These are phyloP conservation scores for Diploscapter pachys DNA, from an alignment of 1,140 invertebrate genomes.

Conservation along the genomic window DNA sequence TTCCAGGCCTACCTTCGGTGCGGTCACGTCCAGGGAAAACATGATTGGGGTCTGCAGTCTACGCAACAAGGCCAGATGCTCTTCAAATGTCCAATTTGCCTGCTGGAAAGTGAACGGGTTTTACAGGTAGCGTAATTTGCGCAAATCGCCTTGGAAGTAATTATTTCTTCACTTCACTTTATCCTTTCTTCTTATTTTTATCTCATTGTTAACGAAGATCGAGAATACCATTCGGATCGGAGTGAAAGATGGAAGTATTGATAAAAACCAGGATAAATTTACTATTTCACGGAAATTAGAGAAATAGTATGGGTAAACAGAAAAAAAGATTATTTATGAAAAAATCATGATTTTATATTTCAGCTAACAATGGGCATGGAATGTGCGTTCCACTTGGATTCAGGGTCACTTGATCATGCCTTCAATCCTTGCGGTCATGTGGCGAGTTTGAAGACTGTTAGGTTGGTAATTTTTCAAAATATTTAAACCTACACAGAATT, in stretches of 20 bases:
- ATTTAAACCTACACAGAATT: neutral
- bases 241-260: too few species aligned
- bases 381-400: conserved; percentile 89
- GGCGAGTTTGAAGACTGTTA: conserved; percentile 94
- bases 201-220: too few species aligned
- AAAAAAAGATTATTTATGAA: conserved; percentile 26
- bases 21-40: conserved; percentile 89
- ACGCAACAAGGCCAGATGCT: conserved; percentile 5
- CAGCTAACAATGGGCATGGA: conserved; percentile 90
- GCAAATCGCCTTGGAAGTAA: too few species aligned
- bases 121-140: conserved; percentile 31
- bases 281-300: too few species aligned
- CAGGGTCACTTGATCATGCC: conserved; percentile 78
- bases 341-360: conserved; percentile 48
- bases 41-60: conserved; percentile 73
- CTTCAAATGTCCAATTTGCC: conserved; percentile 56
- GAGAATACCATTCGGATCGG: too few species aligned
- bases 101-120: conserved; percentile 48
- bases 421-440: conserved; percentile 99
- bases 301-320: neutral
- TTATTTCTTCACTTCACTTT: too few species aligned
- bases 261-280: too few species aligned
- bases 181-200: too few species aligned
- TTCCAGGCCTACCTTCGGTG: conserved; percentile 88
- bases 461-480: conserved; percentile 66